Evolutionary conservation across 2,113 vertebrate species (phyloP), one percentile per base, ranked within the genome.

Genomic region (Forbesichthys agassizii): DNA sequence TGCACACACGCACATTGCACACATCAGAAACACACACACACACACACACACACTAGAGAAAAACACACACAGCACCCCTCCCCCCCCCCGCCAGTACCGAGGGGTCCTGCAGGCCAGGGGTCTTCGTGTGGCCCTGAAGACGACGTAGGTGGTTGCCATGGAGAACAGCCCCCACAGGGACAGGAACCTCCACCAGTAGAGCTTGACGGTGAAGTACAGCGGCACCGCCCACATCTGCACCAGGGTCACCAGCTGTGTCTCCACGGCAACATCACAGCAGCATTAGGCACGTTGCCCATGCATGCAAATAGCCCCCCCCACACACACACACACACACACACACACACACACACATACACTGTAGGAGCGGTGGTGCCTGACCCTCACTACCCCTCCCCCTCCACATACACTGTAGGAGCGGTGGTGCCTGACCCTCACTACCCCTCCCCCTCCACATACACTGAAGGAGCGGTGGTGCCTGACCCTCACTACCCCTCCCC

Each of bases 191-290:
- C 91, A 94, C 88, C 88, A 93, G 78, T 88, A 90, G 54, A 93
- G 78, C 48, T 84, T 94, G 71, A 93, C 74, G 1, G 86, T 93
- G 85, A 95, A 93, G 80, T 91, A 93, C 4, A 94, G 76, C 59
- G 88, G 90, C 53, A 93, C 89, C 68, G 88, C 84, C 84, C 90
- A 90, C 90, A 92, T 88, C 86, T 94, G 90, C 58, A 94, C 68
- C 54, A 92, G 80, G 5, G 91, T 93, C 68, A 93, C 92, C 81
- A 94, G 60, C 92, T 92, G 82, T 7, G 72, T 71, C 60, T 1
- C 8, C 18, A 12, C 10, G n/a, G 53, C 42, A 63, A 33, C 13
- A 3, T 54, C 51, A 58, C n/a, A 64, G 33, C 13, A 54, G 12
- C 53, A n/a, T 13, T 14, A 54, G 27, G 27, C 27, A 2, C 27